Evolutionary conservation across 2,888 invertebrate genomes (phyloP).

Genomic region (Leucoptera coffeella): DNA sequence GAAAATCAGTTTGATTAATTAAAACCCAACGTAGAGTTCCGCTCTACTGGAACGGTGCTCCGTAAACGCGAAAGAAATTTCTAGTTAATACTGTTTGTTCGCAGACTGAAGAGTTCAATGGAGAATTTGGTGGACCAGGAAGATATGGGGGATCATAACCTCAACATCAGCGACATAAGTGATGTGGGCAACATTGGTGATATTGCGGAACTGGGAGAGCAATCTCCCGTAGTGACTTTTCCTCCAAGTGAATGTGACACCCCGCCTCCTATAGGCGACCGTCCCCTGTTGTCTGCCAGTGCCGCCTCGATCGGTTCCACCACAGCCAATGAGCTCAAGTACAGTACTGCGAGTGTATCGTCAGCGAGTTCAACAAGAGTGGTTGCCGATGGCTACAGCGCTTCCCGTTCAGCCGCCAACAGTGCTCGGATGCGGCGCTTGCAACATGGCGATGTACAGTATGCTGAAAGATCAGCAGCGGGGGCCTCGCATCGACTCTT

Average conservation of each 20-base stretch:
- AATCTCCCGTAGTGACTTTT: slow-evolving; percentile 73
- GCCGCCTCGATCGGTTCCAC: slow-evolving; percentile 27
- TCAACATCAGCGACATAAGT: slow-evolving; percentile 42
- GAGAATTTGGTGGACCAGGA: slow-evolving; percentile 73
- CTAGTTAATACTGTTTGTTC: slow-evolving; percentile 10
- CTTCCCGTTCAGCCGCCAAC: slow-evolving; percentile 51
- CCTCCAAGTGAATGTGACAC: slow-evolving; percentile 65
- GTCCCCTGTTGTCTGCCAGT: slow-evolving; percentile 39
- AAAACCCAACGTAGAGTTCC: background rate
- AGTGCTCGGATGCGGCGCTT: slow-evolving; percentile 50
- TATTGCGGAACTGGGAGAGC: slow-evolving; percentile 31
- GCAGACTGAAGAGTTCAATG: slow-evolving; percentile 64
- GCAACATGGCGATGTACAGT: slow-evolving; percentile 76
- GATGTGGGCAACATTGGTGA: slow-evolving; percentile 46
- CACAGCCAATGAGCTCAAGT: slow-evolving; percentile 67
- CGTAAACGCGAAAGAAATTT: background rate
- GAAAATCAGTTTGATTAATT: slow-evolving; percentile 8
- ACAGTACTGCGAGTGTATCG: slow-evolving; percentile 77
- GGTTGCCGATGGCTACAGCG: slow-evolving; percentile 75
- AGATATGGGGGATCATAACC: slow-evolving; percentile 33
- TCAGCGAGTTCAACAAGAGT: slow-evolving; percentile 69
- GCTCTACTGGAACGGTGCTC: background rate
- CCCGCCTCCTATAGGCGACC: slow-evolving; percentile 50
- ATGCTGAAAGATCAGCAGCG: slow-evolving; percentile 72
- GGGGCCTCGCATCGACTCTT: slow-evolving; percentile 72